Evolutionary conservation across 92 coral and sea anemone genomes (phyloP), one percentile per base, ranked within the genome.

Genomic region (Siderastrea siderea): DNA sequence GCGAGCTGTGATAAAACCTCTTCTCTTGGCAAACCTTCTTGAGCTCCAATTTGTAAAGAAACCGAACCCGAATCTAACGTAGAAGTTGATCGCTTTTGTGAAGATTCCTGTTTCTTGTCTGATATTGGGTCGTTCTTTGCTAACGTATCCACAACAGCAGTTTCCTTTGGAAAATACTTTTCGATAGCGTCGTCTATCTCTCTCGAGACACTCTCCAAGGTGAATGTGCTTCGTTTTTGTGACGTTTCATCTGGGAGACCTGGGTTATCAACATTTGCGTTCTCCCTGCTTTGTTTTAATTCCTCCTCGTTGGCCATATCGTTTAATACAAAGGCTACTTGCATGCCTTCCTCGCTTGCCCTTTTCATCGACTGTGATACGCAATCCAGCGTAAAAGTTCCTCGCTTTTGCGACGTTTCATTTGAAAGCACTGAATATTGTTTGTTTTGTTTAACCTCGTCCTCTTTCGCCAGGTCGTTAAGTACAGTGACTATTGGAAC

Each of bases 41-140:
- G 94, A 63, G 88, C 83, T 8, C 96, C 99, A n/a, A 84, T 90
- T 87, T 97, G 98, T 17, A 95, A 82, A n/a, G 95, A 89, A 44
- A 84, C 87, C 3, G 96, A 95, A 53, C 95, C 99, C 74, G 95
- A 81, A 72, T 97, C 98, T 66, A 97, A 86, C 1, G 95, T 90
- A 74, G 88, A 97, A 1, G 99, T 96, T 19, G 80, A 72, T 13
- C 80, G 87, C 51, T 83, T 72, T 74, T 83, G 80, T 3, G 38
- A 19, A 7, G 87, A 5, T 38, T 72, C 87, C 5, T 14, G 71
- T 12, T 50, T 51, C 72, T 57, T 49, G 45, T 19, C 59, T 1
- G 70, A 58, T 48, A 62, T 9, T 3, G 43, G 14, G 8, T 59
- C 71, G 54, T 68, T 38, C 44, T 16, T 54, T 7, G 52, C 10